Conservation (phyloP, 2,888 invertebrate species). For the Trilocha varians region DNA sequence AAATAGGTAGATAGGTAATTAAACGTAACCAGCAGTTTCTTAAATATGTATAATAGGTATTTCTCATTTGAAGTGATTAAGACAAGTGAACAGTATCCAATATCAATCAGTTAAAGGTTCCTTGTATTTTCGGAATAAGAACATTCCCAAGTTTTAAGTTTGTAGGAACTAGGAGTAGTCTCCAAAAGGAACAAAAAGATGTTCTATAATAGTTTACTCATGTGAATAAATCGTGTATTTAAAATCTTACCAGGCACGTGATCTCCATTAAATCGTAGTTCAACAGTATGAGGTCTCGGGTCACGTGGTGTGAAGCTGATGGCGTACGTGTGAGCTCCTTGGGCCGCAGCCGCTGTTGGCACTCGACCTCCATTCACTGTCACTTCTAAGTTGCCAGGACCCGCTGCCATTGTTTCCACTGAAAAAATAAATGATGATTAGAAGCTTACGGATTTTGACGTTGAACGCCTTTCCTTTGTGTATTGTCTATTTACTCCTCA, state of each 20-base stretch:
- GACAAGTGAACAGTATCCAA: too few species aligned
- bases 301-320: constrained; percentile 97
- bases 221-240: background rate
- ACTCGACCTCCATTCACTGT: constrained; percentile 98
- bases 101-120: too few species aligned
- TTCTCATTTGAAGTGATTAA: too few species aligned
- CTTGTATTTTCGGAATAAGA: too few species aligned
- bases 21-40: too few species aligned
- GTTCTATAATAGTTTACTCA: too few species aligned
- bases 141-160: too few species aligned
- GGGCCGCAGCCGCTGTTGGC: constrained; percentile 96
- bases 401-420: constrained; percentile 99
- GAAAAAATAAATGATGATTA: constrained; percentile 6
- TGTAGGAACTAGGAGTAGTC: too few species aligned
- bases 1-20: too few species aligned
- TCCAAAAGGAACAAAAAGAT: too few species aligned
- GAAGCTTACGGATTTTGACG: background rate
- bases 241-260: constrained; percentile 85
- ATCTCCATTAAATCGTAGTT: constrained; percentile 95
- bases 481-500: too few species aligned
- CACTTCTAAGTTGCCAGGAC: constrained; percentile 98
- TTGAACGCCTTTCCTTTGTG: background rate
- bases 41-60: too few species aligned
- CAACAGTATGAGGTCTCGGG: constrained; percentile 92
- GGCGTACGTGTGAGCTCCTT: constrained; percentile 96